Percentiles rank a stretch among this genome's conserved stretches.
These are phyloP conservation scores for Thysanoteuthis rhombus DNA, from an alignment of 2,888 invertebrate species.

Conservation along the genomic window DNA sequence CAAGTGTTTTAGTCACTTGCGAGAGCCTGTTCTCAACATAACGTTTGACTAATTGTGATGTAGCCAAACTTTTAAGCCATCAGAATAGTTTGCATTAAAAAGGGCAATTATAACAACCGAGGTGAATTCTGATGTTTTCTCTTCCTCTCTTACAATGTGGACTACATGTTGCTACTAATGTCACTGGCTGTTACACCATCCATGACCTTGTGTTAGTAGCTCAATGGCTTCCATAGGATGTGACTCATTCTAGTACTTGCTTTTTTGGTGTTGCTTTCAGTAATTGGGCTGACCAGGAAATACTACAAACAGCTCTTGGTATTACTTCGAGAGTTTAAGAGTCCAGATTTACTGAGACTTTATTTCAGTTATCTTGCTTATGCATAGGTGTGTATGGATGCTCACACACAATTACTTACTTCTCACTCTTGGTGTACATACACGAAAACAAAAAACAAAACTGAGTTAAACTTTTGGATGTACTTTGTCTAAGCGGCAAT, in stretches of 20 bases:
- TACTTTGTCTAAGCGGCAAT: background rate
- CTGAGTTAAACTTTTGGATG: background rate
- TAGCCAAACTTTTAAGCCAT: background rate
- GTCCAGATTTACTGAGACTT: background rate
- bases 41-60: too few species aligned
- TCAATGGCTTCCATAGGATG: constrained; percentile 23
- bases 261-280: background rate
- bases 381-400: background rate
- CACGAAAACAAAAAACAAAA: background rate
- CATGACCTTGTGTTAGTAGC: constrained; percentile 19
- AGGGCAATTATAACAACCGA: background rate
- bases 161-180: background rate
- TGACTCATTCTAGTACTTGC: constrained; percentile 25
- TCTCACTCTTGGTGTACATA: background rate
- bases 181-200: background rate
- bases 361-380: background rate
- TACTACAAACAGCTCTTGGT: background rate
- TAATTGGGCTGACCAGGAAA: constrained; percentile 12
- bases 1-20: background rate
- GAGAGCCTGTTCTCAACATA: background rate
- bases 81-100: background rate
- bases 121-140: background rate
- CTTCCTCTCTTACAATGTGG: background rate
- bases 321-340: background rate
- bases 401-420: background rate